Evolutionary conservation across 37 sponge, comb jelly and placozoan genomes (phyloP).

Genomic region (Cliona cf. orientalis): DNA sequence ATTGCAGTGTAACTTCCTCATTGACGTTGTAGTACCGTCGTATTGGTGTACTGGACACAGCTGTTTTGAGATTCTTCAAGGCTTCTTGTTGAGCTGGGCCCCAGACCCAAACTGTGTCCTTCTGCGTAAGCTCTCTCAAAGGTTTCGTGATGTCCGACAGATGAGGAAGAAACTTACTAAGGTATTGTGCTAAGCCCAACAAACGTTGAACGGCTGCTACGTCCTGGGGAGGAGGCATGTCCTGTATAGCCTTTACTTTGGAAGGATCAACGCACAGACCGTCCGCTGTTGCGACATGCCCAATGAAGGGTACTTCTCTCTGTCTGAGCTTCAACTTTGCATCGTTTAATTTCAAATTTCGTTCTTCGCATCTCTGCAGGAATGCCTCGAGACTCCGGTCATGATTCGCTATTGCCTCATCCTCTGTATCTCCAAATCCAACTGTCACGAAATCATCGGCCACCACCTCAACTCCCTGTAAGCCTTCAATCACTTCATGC

Average conservation of each 20-base stretch:
- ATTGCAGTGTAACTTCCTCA: constrained; percentile 29
- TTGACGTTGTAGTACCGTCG: constrained; percentile 22
- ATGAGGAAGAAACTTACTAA: constrained; percentile 61
- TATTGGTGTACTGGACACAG: constrained; percentile 37
- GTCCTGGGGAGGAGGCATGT: constrained; percentile 64
- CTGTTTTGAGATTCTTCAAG: constrained; percentile 13
- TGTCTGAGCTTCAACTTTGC: constrained; percentile 17
- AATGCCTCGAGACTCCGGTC: constrained; percentile 20
- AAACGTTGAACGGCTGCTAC: constrained; percentile 49
- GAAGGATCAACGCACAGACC: constrained; percentile 55
- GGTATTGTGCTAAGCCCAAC: constrained; percentile 46
- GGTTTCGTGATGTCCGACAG: constrained; percentile 50
- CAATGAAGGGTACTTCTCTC: constrained; percentile 32
- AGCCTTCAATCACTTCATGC: constrained; percentile 47
- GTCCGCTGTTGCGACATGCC: constrained; percentile 37
- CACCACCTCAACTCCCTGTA: constrained; percentile 46
- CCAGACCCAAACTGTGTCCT: constrained; percentile 26
- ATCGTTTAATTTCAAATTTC: constrained; percentile 25
- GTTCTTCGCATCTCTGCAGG: constrained; percentile 29
- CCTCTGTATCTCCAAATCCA: constrained; percentile 23
- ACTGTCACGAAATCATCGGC: constrained; percentile 41
- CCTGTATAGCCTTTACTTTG: constrained; percentile 53
- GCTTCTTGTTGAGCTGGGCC: constrained; percentile 15
- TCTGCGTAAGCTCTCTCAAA: constrained; percentile 7
- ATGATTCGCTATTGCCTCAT: constrained; percentile 6